Base-by-base conservation (phyloP, 35 echinoderm and acorn worm species). In the Apostichopus californicus region DNA sequence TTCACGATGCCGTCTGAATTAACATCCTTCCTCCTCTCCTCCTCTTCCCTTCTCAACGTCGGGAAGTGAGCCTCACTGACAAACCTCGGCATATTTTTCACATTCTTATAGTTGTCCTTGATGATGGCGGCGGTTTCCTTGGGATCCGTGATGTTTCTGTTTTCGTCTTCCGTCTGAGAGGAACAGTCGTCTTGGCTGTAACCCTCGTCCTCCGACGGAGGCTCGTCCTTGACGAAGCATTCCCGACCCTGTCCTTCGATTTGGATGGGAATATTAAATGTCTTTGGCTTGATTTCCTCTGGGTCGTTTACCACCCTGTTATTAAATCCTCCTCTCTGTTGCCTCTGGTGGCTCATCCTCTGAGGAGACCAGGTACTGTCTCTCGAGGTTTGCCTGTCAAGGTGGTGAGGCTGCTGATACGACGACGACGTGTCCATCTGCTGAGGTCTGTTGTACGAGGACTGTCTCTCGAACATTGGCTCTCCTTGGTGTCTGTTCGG, bases 1-100 rank as follows among this genome's bases (percentile, higher is more conserved):
- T 57, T 82, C 46, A 55, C 46, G 23, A 82, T 82, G 80, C 28
- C 55, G 9, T 9, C n/a, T 14, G 71, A n/a, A 22, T 75, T 6
- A 8, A 18, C 71, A 24, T 75, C 18, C 20, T 75, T 75, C 4
- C 81, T 59, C 3, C n/a, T 12, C 2, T 81, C 22, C 5, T 28
- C 78, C n/a, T 4, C 55, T 59, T 85, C 81, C n/a, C 81, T 20
- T n/a, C 55, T 56, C 56, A 58, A 24, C 11, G 81, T 85, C 15
- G 86, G 86, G 60, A 89, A 89, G 86, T 89, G 86, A 25, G 64
- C 86, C 61, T 89, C 86, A 54, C 86, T 89, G 25, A 89, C 86
- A 54, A 66, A 89, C 86, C 86, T 89, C n/a, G 86, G 86, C 57
- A 66, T 89, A 55, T 89, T 89, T 73, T 14, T 68, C 5, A 89